Base-by-base conservation (phyloP, 1,140 invertebrate species). In the Macrobrachium rosenbergii region DNA sequence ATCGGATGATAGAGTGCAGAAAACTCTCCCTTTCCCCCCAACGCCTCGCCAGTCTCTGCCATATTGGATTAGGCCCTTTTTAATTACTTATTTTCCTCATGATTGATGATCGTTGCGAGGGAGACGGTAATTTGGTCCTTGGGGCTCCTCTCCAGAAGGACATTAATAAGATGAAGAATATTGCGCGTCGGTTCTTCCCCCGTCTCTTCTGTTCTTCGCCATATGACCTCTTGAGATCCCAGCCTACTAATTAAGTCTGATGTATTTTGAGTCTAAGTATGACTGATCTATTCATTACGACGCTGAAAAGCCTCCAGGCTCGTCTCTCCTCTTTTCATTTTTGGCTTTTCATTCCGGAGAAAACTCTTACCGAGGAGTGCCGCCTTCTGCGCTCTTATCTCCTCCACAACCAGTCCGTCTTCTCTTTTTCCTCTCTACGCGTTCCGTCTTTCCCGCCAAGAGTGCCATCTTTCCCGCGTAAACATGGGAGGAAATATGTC, bases 1-100 rank as follows among this genome's bases (percentile, higher is more conserved):
- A 81, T 79, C 58, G 19, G 64, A 87, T 81, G 84, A 87, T 87
- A 73, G 62, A 81, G 64, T 62, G 67, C 37, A 52, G 84, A 69
- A 78, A 73, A 72, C 1, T 19, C 23, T 19, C 37, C 21, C n/a
- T 80, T 52, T 28, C 63, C 78, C 77, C 84, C 78, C 19, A 78
- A 87, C 84, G 77, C 84, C 69, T 86, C 76, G 45, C 77, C 59
- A 43, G 43, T 52, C 69, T 75, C 82, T 60, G 78, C 84, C 84
- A 87, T 87, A 87, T 81, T 87, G 84, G 84, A 87, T 87, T 87
- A 87, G 84, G 62, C 76, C 84, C 78, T 87, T 87, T 87, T 87
- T 87, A 87, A 87, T 87, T 87, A 87, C 84, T 87, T 87, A 87
- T 87, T 87, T 87, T 81, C 84, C 84, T 52, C 77, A 81, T 87